These are phyloP conservation scores for Phania funesta DNA, from an alignment of 2,888 invertebrate species.

Conservation along the genomic window DNA sequence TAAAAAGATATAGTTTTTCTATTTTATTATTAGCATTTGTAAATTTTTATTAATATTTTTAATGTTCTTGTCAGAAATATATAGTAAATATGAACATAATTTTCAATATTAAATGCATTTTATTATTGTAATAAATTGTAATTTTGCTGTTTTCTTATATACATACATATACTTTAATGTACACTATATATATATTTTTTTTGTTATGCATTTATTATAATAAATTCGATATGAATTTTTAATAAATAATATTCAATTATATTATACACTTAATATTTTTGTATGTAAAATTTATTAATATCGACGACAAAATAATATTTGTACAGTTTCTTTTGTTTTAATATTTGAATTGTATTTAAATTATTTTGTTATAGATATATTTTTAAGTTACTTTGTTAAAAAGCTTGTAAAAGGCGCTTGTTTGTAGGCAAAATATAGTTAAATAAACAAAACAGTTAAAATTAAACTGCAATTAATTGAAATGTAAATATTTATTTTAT, in stretches of 20 bases:
- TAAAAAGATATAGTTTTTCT: constrained; percentile 40
- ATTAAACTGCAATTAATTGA: constrained; percentile 51
- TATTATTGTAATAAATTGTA: constrained; percentile 56
- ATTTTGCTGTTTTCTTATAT: constrained; percentile 21
- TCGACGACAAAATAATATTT: constrained; percentile 54
- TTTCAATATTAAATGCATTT: constrained; percentile 62
- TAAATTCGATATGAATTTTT: constrained; percentile 63
- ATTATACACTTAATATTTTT: constrained; percentile 51
- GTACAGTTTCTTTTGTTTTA: constrained; percentile 51
- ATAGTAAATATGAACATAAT: constrained; percentile 47
- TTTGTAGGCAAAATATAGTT: constrained; percentile 60
- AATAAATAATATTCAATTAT: constrained; percentile 46
- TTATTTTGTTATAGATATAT: constrained; percentile 38
- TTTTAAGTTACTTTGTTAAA: constrained; percentile 44
- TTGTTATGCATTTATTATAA: constrained; percentile 35
- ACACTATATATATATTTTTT: constrained; percentile 26
- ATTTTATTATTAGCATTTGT: constrained; percentile 36
- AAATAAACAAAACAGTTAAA: constrained; percentile 27
- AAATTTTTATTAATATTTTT: constrained; percentile 1
- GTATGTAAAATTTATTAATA: constrained; percentile 56
- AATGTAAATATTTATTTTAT: constrained; percentile 26
- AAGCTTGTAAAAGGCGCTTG: constrained; percentile 70
- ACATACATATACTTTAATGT: constrained; percentile 16
- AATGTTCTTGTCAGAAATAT: constrained; percentile 30
- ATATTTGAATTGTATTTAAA: constrained; percentile 25